Conservation (phyloP, 2,797 vertebrate genomes). For the Neosilurus mollespiculum region DNA sequence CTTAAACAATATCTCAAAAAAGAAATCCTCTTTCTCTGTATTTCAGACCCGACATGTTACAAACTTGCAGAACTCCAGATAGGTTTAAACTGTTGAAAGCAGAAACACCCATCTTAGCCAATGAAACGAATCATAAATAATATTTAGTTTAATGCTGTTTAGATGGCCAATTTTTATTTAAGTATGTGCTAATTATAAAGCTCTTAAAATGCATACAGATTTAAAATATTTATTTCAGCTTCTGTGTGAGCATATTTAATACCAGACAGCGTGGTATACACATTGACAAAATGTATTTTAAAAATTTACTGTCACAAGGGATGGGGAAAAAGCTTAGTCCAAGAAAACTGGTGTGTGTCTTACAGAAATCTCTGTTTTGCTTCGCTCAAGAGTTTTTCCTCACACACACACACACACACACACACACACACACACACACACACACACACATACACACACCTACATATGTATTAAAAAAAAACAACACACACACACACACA, state of each 20-base stretch:
- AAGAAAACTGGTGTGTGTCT: slow-evolving; percentile 2
- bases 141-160: slow-evolving; percentile 10
- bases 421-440: not conserved
- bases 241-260: not conserved
- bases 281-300: slow-evolving; percentile 21
- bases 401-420: not conserved
- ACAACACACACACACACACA: not conserved
- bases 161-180: not conserved
- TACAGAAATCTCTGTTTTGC: slow-evolving; percentile 22
- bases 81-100: not conserved
- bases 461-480: not conserved
- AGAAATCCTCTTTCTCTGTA: not conserved
- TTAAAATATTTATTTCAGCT: slow-evolving; percentile 2
- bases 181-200: slow-evolving; percentile 1
- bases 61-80: not conserved
- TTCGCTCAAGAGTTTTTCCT: not conserved
- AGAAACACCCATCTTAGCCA: not conserved
- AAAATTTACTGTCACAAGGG: slow-evolving; percentile 22
- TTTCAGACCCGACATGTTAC: not conserved
- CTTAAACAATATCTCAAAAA: not conserved
- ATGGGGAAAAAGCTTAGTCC: slow-evolving; percentile 5
- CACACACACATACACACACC: not conserved
- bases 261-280: not conserved
- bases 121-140: slow-evolving; percentile 7
- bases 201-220: not conserved